Evolutionary conservation across 2,113 vertebrate species (phyloP), one percentile per base, ranked within the genome.

Genomic region (Channa maculata): DNA sequence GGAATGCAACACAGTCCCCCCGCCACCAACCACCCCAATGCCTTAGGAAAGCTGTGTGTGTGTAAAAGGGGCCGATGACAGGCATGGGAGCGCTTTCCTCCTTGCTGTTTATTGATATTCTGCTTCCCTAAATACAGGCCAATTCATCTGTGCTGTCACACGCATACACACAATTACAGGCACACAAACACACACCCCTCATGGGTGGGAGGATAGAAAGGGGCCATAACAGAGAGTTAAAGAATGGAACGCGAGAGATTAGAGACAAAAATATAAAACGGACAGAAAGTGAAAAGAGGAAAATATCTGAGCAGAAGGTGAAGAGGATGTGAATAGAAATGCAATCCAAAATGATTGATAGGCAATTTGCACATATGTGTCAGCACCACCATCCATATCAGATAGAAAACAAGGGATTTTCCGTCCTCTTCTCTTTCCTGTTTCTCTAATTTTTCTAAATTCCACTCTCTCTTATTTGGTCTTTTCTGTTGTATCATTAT

Each of bases 101-200:
- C 76, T 59, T 14, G 8, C 83, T 89, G 77, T 90, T 83, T 91
- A 89, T 92, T 87, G 87, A 92, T 89, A 88, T 88, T 86, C 84
- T 86, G 84, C 82, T 86, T 85, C 83, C 77, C 77, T 87, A 84
- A 90, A 90, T 86, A 92, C 87, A 79, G 83, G 84, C 58, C 83
- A 54, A 92, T 93, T 79, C 59, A 58, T 92, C 87, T 89, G 79
- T 48, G 44, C 79, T 81, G 78, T 80, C 86, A 75, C 85, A 77
- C 24, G 5, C 50, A 57, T 1, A 60, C 57, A 73, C 53, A 65
- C 75, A 73, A 69, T 37, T 39, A 55, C 48, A 71, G n/a, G 70
- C 49, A 65, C 60, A 58, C 37, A 60, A 34, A 62, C 51, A 59
- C 50, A 66, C 62, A 68, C 41, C 48, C 34, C 43, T 53, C 46